Evolutionary conservation across 2,888 invertebrate genomes (phyloP).

Genomic region (Agrilus biguttatus): DNA sequence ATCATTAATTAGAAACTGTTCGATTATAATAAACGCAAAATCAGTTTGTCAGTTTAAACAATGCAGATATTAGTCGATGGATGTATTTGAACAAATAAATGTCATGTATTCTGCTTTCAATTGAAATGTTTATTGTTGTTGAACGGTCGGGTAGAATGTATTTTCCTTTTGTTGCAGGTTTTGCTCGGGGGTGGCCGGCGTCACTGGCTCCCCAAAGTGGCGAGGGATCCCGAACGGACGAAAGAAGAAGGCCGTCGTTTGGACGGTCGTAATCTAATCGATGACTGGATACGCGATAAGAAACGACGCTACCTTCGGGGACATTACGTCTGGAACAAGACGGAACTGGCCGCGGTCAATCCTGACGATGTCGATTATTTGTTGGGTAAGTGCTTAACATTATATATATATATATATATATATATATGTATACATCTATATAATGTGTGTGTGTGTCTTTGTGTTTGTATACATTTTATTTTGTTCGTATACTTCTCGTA

Average conservation of each 20-base stretch:
- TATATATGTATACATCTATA: no score
- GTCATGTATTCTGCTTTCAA: no score
- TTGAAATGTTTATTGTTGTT: neutral
- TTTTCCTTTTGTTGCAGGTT: conserved; percentile 38
- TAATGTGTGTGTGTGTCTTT: no score
- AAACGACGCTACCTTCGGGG: conserved; percentile 50
- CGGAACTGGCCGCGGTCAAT: conserved; percentile 55
- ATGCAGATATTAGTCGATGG: no score
- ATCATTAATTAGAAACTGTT: no score
- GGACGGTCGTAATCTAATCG: conserved; percentile 64
- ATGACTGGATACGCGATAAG: conserved; percentile 66
- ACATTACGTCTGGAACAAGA: conserved; percentile 59
- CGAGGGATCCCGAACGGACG: conserved; percentile 52
- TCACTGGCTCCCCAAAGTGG: conserved; percentile 60
- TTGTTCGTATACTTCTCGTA: no score
- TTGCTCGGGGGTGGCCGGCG: conserved; percentile 64
- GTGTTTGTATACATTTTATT: no score
- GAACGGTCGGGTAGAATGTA: neutral
- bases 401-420: no score
- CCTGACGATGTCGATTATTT: conserved; percentile 57
- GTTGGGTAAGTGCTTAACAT: conserved; percentile 40
- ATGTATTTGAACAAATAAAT: no score
- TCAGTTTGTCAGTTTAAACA: no score
- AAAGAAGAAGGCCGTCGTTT: conserved; percentile 56
- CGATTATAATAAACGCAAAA: no score